Base-by-base conservation (phyloP, 2,888 invertebrate species). In the Pogonocherus hispidulus region DNA sequence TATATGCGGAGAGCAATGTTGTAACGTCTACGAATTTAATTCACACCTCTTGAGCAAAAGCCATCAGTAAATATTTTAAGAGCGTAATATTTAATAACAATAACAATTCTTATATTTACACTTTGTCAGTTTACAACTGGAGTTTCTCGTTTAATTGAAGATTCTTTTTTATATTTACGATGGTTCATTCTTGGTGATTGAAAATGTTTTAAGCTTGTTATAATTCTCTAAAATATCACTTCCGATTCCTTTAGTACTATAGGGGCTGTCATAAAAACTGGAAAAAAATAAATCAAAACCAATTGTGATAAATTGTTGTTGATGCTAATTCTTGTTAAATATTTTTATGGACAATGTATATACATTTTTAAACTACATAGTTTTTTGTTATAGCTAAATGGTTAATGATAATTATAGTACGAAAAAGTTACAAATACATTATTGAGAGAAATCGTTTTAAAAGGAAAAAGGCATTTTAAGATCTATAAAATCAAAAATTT, bases 11-110 rank as follows among this genome's bases (percentile, higher is more conserved):
- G 95, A 96, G 85, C 93, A 94, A 84, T 96, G 96, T 86, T 93
- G 93, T 86, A 96, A 97, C 84, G 94, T 97, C 63, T 98, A 98
- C 87, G 97, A 98, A 86, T 98, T 98, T 89, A 97, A 97, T 89
- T 95, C 96, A 79, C 97, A 97, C 90, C 90, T 97, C 84, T 89
- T 97, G 78, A 96, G 96, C 87, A 96, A 96, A 87, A 95, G 95
- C 86, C 96, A 96, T 87, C 95, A 96, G 75, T 85, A 76, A 70
- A 67, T 49, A 14, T 57, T 46, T n/a, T n/a, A 23, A 19, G 14
- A 9, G 3, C 18, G 20, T 35, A 49, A 16, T 62, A 32, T 62
- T 47, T 59, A 23, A 16, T 59, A n/a, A 11, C 6, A 41, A 27
- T 46, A 11, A 32, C 16, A 23, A 46, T 59, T 57, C 32, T n/a